Evolutionary conservation across 2,113 vertebrate genomes (phyloP).

Genomic region (Ammodytes dubius): DNA sequence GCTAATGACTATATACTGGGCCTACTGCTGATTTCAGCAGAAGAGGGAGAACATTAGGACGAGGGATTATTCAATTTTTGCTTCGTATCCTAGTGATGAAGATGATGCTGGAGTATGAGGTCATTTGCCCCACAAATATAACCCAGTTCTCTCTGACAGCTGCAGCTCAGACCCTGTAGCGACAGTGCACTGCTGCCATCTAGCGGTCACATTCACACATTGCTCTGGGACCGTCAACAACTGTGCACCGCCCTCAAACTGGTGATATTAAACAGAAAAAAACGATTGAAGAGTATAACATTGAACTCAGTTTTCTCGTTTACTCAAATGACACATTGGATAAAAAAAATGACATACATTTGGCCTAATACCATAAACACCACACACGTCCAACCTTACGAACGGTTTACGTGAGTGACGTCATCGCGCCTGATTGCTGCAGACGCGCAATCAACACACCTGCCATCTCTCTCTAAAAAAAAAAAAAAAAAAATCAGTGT

Average conservation of each 20-base stretch:
- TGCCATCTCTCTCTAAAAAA: not conserved
- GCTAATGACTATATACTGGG: no score
- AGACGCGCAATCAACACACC: not conserved
- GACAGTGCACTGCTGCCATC: conserved; percentile 59
- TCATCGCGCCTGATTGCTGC: not conserved
- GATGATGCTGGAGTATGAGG: conserved; percentile 75
- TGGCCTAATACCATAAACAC: no score
- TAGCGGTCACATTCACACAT: not conserved
- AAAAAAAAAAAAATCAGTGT: no score
- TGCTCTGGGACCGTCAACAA: not conserved
- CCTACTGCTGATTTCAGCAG: not conserved
- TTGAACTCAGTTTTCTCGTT: not conserved
- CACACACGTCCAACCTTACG: not conserved
- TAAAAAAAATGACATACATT: not conserved
- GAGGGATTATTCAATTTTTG: conserved; percentile 13
- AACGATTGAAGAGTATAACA: not conserved
- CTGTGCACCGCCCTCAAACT: no score
- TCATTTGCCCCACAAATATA: conserved; percentile 78
- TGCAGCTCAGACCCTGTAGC: not conserved
- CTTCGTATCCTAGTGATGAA: conserved; percentile 65
- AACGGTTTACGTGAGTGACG: not conserved
- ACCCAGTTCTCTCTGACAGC: conserved; percentile 62
- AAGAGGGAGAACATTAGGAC: not conserved
- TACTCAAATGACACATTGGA: not conserved
- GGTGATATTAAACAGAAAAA: not conserved